Evolutionary conservation across 2,113 vertebrate species (phyloP).

Genomic region (Prunella fulvescens): DNA sequence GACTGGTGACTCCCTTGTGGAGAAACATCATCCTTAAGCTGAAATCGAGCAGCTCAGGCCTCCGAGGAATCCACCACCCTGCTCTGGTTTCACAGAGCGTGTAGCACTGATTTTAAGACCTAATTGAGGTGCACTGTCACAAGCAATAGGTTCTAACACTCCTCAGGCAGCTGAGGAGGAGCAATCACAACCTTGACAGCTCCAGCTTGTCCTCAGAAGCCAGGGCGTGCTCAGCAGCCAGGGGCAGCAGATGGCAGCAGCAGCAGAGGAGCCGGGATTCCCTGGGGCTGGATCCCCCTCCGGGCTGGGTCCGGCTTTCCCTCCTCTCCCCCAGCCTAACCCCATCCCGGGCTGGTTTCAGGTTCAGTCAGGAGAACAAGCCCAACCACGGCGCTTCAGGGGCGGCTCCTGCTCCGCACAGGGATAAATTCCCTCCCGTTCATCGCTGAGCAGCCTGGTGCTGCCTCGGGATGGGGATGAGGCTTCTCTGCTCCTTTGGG

Average conservation of each 20-base stretch:
- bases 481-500: background rate
- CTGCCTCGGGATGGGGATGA: background rate
- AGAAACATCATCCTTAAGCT: constrained; percentile 66
- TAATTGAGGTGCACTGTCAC: constrained; percentile 60
- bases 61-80: background rate
- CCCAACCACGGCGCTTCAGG: background rate
- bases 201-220: background rate
- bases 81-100: constrained; percentile 6
- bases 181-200: background rate
- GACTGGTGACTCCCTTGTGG: constrained; percentile 76
- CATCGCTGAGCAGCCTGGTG: background rate
- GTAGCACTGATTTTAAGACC: constrained; percentile 15
- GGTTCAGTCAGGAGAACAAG: background rate
- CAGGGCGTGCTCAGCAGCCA: background rate
- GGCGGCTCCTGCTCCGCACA: background rate
- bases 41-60: constrained; percentile 43
- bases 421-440: background rate
- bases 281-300: background rate
- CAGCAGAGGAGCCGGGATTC: background rate
- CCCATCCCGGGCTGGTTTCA: background rate
- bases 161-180: background rate
- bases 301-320: background rate
- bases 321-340: background rate
- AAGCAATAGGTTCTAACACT: constrained; percentile 44
- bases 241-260: background rate